phyloP scores from a whole-genome alignment of 2,113 vertebrate species.

The Oenanthe oenanthe region DNA sequence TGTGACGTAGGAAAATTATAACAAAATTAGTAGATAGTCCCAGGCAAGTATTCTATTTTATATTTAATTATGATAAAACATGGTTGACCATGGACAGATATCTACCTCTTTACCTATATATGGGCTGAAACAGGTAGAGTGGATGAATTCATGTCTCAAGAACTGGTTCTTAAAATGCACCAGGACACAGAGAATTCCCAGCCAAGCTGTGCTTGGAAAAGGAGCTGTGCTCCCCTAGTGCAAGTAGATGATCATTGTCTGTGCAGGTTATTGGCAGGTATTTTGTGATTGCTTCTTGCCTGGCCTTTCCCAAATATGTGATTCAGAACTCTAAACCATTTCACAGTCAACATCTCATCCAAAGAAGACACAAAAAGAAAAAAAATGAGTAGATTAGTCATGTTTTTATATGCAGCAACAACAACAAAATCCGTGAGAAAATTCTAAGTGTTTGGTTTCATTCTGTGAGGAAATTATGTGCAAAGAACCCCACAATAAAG shows the following conservation, averaged over 20 bases:
- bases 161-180: neutral
- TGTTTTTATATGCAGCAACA: neutral
- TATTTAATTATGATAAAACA: neutral
- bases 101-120: neutral
- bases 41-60: neutral
- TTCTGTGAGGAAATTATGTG: neutral
- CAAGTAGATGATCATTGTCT: neutral
- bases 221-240: fast-evolving
- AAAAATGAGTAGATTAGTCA: neutral
- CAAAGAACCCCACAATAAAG: neutral
- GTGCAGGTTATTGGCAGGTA: neutral
- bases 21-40: neutral
- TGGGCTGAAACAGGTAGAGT: neutral
- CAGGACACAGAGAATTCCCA: neutral
- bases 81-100: neutral
- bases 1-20: neutral
- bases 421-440: neutral
- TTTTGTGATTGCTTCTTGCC: neutral
- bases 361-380: neutral
- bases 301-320: fast-evolving
- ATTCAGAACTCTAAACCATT: neutral
- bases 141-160: neutral
- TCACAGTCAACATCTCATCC: neutral
- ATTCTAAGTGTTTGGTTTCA: neutral
- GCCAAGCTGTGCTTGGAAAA: neutral